Conservation (phyloP, 2,113 vertebrate genomes). For the Tragelaphus strepsiceros region DNA sequence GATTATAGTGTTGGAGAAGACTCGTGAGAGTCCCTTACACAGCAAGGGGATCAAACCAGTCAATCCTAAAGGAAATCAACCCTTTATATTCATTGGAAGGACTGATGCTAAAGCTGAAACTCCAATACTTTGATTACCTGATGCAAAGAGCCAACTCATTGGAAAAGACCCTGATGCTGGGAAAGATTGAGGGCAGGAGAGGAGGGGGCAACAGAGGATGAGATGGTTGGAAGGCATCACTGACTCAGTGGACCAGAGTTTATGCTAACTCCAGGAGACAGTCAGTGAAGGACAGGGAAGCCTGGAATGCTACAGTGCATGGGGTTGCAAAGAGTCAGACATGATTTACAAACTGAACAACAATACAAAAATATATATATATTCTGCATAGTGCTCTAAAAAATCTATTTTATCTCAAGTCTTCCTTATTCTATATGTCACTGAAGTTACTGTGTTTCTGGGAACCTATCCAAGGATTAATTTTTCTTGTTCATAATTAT, state of each 20-base stretch:
- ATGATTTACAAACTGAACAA: background rate
- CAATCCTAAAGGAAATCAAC: background rate
- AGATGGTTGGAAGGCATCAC: background rate
- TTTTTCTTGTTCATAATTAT: constrained; percentile 12
- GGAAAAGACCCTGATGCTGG: background rate
- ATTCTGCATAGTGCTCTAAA: background rate
- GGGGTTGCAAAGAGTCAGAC: background rate
- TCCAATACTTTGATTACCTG: background rate
- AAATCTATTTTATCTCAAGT: background rate
- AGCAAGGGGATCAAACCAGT: background rate
- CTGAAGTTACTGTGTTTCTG: background rate
- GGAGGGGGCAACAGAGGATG: background rate
- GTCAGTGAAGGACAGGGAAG: background rate
- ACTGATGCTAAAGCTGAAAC: background rate
- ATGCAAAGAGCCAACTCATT: background rate
- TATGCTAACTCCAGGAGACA: background rate
- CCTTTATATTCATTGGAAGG: background rate
- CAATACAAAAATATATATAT: background rate
- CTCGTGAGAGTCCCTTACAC: background rate
- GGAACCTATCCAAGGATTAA: background rate
- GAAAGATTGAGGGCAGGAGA: background rate
- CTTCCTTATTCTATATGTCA: background rate
- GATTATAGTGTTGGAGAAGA: background rate
- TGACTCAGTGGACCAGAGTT: background rate
- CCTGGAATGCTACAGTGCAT: background rate